Base-by-base conservation (phyloP, 2,797 vertebrate species). In the Coregonus sp. region DNA sequence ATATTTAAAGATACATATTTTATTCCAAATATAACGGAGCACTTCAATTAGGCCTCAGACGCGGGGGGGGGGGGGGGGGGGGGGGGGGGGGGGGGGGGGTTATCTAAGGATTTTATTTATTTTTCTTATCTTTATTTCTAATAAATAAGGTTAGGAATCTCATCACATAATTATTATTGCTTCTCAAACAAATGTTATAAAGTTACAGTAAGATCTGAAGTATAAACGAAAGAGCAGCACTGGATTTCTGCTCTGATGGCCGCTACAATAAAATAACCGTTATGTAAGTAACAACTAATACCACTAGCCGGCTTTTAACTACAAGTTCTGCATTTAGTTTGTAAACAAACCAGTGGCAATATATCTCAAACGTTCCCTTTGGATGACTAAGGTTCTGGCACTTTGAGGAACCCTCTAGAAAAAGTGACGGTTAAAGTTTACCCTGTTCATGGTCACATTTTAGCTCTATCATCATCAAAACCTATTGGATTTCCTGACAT, bases 231-330 rank as follows among this genome's bases (percentile, higher is more conserved):
- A 63, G 59, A 70, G 68, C 18, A 1, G 18, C 37, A 50, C 5
- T 14, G 12, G 40, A 4, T 50, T 20, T 50, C 69, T 25, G 37
- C 69, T 50, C 37, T 31, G 35, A 40, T 20, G 18, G 40, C 37
- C 37, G 7, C 68, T 47, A 9, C 37, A n/a, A n/a, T 4, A 70
- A 70, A 47, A 47, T 50, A 70, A 50, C 68, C 3, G 4, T 29
- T 70, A 70, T 20, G 40, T 47, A 51, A 70, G 18, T 51, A 70
- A n/a, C n/a, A 29, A 51, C 40, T 68, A 68, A 68, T 37, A 68
- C 66, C 66, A 68, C 66, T 68, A 68, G 31, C 33, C 37, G 66
- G 66, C 33, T 3, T 3, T 33, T 33, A 68, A 66, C 20, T 20
- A 20, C 18, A 47, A 25, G 20, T 9, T 40, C 37, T 70, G 20